phyloP scores from a whole-genome alignment of 2,797 vertebrate species.

The Rhinella marina region DNA sequence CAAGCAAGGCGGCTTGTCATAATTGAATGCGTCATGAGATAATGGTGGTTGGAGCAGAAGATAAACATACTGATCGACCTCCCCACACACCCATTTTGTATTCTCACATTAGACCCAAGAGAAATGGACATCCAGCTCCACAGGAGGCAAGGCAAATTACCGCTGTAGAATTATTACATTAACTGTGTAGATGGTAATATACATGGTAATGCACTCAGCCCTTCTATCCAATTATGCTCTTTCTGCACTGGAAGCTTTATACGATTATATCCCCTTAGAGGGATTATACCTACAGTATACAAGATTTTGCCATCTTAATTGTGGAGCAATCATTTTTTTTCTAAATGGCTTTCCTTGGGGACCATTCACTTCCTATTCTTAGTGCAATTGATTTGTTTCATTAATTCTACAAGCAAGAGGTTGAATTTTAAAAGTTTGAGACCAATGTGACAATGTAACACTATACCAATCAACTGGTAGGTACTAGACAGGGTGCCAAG shows the following conservation, averaged over 20 bases:
- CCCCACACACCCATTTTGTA: neutral
- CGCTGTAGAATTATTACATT: slow-evolving; percentile 35
- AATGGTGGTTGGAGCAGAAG: neutral
- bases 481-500: neutral
- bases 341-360: slow-evolving; percentile 6
- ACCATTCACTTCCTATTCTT: neutral
- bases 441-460: neutral
- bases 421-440: neutral
- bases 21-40: neutral
- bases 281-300: slow-evolving; percentile 16
- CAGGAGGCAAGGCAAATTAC: slow-evolving; percentile 2
- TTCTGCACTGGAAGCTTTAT: slow-evolving; percentile 13
- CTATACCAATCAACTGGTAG: neutral
- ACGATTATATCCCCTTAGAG: slow-evolving; percentile 34
- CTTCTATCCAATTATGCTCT: slow-evolving; percentile 37
- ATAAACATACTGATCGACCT: slow-evolving; percentile 11
- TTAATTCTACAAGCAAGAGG: slow-evolving; percentile 4
- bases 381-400: neutral
- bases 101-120: slow-evolving; percentile 2
- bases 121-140: neutral
- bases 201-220: slow-evolving; percentile 25
- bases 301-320: slow-evolving; percentile 25
- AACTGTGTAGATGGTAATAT: slow-evolving; percentile 12
- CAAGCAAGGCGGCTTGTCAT: neutral
- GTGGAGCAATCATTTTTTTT: slow-evolving; percentile 11